These are phyloP conservation scores for Sapajus apella DNA, from an alignment of 2,113 vertebrate species.

Conservation along the genomic window DNA sequence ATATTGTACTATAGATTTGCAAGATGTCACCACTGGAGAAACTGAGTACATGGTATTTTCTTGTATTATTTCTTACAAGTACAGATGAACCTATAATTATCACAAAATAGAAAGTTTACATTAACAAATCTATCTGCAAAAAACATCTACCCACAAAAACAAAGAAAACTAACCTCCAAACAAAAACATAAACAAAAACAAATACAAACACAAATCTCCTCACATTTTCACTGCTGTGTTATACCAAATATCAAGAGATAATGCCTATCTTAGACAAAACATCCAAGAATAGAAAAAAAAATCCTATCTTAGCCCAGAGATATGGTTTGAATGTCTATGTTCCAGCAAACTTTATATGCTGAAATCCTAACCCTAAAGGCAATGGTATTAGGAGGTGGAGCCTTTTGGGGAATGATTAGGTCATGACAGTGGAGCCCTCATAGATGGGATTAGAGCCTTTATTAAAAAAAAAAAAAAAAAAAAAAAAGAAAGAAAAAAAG, in stretches of 20 bases:
- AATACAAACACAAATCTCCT: background rate
- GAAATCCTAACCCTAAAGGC: background rate
- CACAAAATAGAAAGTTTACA: background rate
- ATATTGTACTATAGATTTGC: background rate
- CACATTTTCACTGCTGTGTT: background rate
- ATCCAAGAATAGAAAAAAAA: background rate
- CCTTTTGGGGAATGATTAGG: background rate
- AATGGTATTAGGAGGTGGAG: background rate
- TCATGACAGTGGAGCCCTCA: background rate
- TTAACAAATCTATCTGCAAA: background rate
- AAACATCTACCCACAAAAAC: background rate
- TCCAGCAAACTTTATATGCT: background rate
- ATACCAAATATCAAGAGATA: background rate
- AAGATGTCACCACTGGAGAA: background rate
- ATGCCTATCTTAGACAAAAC: background rate
- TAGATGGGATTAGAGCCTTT: background rate
- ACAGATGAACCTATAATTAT: background rate
- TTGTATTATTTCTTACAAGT: background rate
- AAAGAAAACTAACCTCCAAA: background rate
- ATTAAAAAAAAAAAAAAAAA: background rate
- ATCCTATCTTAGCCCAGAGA: background rate
- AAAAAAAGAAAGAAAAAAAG: too few species aligned
- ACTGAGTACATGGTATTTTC: background rate
- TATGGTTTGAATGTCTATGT: background rate
- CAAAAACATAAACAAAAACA: background rate